phyloP scores from a whole-genome alignment of 2,113 vertebrate genomes.

The Murina feae region DNA sequence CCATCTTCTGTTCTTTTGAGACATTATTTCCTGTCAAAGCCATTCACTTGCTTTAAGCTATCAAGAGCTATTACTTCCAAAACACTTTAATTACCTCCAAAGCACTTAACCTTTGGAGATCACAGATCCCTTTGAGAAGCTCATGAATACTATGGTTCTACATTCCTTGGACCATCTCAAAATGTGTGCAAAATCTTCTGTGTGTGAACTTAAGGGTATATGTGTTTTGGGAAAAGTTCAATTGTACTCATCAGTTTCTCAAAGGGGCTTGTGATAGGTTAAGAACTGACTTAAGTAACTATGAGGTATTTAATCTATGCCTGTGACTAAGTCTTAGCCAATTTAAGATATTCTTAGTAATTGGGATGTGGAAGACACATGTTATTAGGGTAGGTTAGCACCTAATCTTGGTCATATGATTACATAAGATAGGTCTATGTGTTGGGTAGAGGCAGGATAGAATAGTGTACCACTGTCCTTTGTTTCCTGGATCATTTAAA shows the following conservation, averaged over 20 bases:
- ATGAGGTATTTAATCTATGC: background rate
- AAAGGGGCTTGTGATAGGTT: background rate
- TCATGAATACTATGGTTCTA: background rate
- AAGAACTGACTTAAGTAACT: background rate
- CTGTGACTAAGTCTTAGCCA: background rate
- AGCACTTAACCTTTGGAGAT: conserved; percentile 28
- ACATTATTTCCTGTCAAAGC: conserved; percentile 10
- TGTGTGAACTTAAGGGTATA: background rate
- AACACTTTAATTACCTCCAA: conserved; percentile 24
- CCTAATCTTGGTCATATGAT: conserved; percentile 18
- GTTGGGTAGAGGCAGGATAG: background rate
- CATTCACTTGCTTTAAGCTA: background rate
- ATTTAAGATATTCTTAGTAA: conserved; percentile 48
- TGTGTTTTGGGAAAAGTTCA: background rate
- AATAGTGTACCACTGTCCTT: background rate
- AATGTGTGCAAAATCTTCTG: background rate
- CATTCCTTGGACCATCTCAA: background rate
- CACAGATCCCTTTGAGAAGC: conserved; percentile 25
- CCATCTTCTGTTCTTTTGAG: conserved; percentile 6
- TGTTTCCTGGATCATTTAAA: conserved; percentile 24
- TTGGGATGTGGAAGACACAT: conserved; percentile 3
- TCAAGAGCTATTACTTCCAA: conserved; percentile 11
- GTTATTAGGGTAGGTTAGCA: conserved; percentile 15
- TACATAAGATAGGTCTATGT: conserved; percentile 11
- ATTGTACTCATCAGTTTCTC: background rate